Conservation (phyloP, 2,797 vertebrate genomes). For the Gambelia wislizenii region DNA sequence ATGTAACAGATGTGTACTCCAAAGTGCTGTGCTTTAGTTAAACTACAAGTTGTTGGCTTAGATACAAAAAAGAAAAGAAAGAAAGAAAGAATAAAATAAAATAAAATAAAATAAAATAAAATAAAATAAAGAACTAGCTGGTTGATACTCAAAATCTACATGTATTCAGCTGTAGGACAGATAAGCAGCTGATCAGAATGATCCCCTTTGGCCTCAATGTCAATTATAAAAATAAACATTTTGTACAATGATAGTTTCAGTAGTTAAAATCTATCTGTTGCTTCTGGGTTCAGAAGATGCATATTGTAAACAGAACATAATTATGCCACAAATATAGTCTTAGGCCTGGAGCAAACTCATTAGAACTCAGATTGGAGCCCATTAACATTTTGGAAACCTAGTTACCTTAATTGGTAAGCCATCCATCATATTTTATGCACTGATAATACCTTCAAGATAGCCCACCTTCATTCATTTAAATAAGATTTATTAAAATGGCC, state of each 20-base stretch:
- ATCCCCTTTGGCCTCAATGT: constrained; percentile 10
- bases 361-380: constrained; percentile 58
- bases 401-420: constrained; percentile 70
- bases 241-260: constrained; percentile 6
- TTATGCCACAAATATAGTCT: constrained; percentile 70
- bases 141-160: neutral
- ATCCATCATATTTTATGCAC: constrained; percentile 69
- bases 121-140: too few species aligned
- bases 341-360: constrained; percentile 67
- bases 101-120: too few species aligned
- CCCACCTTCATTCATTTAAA: constrained; percentile 71
- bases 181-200: constrained; percentile 1
- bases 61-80: neutral
- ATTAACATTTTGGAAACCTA: constrained; percentile 64
- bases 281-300: constrained; percentile 35
- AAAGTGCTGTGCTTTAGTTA: neutral
- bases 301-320: constrained; percentile 68
- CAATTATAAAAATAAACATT: constrained; percentile 19
- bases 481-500: constrained; percentile 61
- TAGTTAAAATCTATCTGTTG: constrained; percentile 16
- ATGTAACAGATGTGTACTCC: neutral
- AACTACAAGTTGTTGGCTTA: constrained; percentile 3
- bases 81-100: neutral
- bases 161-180: neutral
- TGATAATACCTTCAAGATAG: constrained; percentile 60